Evolutionary conservation across 1,140 invertebrate genomes (phyloP), one percentile per base, ranked within the genome.

Genomic region (Psilanteris sp.): DNA sequence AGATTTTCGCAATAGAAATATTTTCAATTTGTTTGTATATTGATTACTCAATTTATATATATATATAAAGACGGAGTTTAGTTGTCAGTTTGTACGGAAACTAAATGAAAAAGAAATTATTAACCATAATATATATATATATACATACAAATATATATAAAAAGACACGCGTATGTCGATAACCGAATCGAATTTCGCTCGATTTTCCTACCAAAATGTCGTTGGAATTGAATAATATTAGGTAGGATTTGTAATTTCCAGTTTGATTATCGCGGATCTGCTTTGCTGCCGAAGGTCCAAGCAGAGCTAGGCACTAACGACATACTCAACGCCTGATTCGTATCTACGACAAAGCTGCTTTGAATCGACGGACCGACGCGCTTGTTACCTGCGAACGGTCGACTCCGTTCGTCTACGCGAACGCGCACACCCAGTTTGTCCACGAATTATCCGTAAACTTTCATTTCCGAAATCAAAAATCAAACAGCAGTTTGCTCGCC

Each of bases 231-330:
- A n/a, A n/a, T n/a, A n/a, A n/a, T n/a, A n/a, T n/a, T n/a, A n/a
- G n/a, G n/a, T n/a, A n/a, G 29, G 14, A 20, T 29, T 55, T 59
- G 78, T 81, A 80, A 82, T 82, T 82, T 81, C 78, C 78, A 81
- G 41, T 72, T 79, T 43, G 52, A 82, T 82, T 82, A 81, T 50
- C 66, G 24, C 14, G 15, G 20, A 44, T 36, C 16, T 31, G 15
- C 36, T 44, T 50, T 34, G 71, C 43, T 34, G 64, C 41, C 43
- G 43, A 34, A 34, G 48, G 13, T 64, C 43, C 57, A 26, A 24
- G 15, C 26, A 14, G 68, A 52, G 57, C 52, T 64, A 39, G 57
- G 32, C 59, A 27, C 24, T 61, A 70, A 75, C 66, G 78, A 80
- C 36, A 59, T 64, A 77, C 70, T 61, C 73, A 77, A 77, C 72